A percentile compares a stretch with the other conserved stretches of the same genome.
These are phyloP conservation scores for Rhegmatorhina hoffmannsi DNA, from an alignment of 2,113 vertebrate species.

Conservation along the genomic window DNA sequence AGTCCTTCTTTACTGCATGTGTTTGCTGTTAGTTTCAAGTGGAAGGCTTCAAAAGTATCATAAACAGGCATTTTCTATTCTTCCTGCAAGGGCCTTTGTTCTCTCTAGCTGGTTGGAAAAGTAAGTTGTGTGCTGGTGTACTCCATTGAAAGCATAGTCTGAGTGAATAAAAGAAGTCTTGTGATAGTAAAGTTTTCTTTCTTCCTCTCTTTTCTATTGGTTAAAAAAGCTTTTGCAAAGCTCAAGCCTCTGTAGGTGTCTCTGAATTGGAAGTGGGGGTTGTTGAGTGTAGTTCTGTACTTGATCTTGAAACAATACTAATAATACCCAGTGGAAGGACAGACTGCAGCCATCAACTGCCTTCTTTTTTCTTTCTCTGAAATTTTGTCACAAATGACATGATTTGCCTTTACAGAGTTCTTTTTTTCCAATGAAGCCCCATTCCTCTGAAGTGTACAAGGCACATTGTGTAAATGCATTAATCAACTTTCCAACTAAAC, in stretches of 20 bases:
- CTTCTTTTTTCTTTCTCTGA: background rate
- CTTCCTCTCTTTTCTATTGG: background rate
- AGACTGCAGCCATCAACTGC: background rate
- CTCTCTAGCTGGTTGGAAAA: background rate
- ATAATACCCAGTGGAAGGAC: background rate
- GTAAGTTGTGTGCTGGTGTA: background rate
- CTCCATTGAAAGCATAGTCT: background rate
- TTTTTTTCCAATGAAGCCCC: background rate
- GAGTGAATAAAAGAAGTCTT: background rate
- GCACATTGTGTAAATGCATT: background rate
- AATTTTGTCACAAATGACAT: background rate
- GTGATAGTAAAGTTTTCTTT: background rate
- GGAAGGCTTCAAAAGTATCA: background rate
- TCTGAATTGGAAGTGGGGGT: background rate
- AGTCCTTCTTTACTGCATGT: background rate
- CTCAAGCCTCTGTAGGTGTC: background rate
- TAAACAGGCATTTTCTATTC: background rate
- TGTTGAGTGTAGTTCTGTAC: background rate
- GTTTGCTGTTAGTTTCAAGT: background rate
- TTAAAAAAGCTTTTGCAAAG: background rate
- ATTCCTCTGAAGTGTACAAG: background rate
- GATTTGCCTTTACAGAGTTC: background rate
- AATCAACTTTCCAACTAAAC: background rate
- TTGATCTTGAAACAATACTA: background rate
- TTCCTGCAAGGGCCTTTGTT: background rate